Evolutionary conservation across 2,888 invertebrate species (phyloP), one percentile per base, ranked within the genome.

Genomic region (Cremastinae sp.): DNA sequence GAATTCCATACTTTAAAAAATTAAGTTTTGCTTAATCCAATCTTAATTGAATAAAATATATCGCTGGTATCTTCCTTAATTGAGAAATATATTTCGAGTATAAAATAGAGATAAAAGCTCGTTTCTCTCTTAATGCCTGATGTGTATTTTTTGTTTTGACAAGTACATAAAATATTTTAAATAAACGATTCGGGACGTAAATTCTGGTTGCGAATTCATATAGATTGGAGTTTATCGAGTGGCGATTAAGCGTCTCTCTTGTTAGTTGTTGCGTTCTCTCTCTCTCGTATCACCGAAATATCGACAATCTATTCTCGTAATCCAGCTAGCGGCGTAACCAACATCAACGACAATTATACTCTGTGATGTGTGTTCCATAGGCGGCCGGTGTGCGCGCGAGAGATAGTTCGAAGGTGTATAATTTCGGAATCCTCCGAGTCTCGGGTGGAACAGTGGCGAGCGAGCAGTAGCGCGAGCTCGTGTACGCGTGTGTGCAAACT

Each of bases 371-470:
- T 28, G 5, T 58, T 56, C 38, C 22, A 45, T 28, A 34, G 34
- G n/a, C 22, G 54, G 16, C 22, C 9, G 22, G 58, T 45, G 61
- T 28, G 45, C 34, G 64, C 72, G 64, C 38, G 38, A 47, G 64
- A 41, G 69, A 76, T 69, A 65, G 76, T 62, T 69, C 59, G 76
- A 65, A 76, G 73, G 73, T 76, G 64, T 73, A 28, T 28, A 73
- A 76, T 76, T 69, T 76, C 53, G 76, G 69, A 73, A 69, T 73
- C 69, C 64, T 62, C 75, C 43, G 68, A 62, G 54, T 72, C 62
- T 28, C 28, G 28, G 28, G 28, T 5, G 28, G 28, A 5, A 3
- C 5, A 28, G 28, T 3, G 5, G 2, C 28, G 59, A 69, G 56
- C 18, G 12, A 53, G 16, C 16, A 22, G 22, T 10, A 14, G 12